Percentiles rank a stretch among this genome's conserved stretches.
phyloP scores from a whole-genome alignment of 2,888 invertebrate genomes.

The Brassicogethes aeneus region DNA sequence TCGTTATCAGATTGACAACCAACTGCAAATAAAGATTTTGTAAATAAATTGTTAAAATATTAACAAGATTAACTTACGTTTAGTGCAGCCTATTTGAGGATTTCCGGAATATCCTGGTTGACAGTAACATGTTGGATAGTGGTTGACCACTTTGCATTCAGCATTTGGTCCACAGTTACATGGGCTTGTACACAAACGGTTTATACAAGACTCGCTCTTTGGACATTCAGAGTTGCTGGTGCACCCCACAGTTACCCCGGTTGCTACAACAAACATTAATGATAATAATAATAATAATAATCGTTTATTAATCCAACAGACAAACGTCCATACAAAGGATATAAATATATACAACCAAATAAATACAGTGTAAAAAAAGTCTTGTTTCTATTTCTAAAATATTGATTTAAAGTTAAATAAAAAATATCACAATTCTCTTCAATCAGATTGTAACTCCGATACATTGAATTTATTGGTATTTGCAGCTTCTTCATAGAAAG shows the following conservation, averaged over 20 bases:
- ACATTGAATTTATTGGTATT: no score
- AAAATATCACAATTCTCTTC: no score
- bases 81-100: conserved; percentile 70
- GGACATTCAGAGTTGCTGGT: conserved; percentile 74
- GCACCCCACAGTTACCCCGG: conserved; percentile 60
- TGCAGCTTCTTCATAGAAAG: no score
- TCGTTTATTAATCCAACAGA: no score
- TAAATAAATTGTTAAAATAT: conserved; percentile 4
- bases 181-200: conserved; percentile 69
- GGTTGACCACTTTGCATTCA: conserved; percentile 71
- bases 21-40: no score
- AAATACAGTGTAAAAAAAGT: no score
- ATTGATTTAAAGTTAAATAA: no score
- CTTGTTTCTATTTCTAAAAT: no score
- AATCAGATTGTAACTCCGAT: no score
- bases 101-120: conserved; percentile 76
- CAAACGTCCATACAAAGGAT: no score
- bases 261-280: conserved; percentile 43
- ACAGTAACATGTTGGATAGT: conserved; percentile 81
- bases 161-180: conserved; percentile 80
- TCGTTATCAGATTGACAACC: conserved; percentile 77
- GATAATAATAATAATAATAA: conserved; percentile 3
- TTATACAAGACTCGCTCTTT: conserved; percentile 73
- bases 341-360: no score
- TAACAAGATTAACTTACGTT: conserved; percentile 44